phyloP scores from a whole-genome alignment of 2,888 invertebrate species.

The Mythimna lalbum region DNA sequence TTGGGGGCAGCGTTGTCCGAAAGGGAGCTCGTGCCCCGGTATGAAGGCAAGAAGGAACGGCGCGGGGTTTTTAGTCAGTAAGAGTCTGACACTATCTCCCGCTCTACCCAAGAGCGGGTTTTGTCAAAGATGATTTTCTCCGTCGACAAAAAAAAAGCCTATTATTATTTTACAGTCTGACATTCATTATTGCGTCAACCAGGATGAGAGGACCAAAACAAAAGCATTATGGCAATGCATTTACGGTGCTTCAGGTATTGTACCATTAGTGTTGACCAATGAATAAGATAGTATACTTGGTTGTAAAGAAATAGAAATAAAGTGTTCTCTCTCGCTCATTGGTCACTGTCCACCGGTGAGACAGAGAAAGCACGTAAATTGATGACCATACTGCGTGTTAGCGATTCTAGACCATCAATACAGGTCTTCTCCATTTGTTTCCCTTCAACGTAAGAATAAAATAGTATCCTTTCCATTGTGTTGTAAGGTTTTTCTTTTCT shows the following conservation, averaged over 20 bases:
- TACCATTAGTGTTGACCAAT: not conserved
- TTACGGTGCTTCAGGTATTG: not conserved
- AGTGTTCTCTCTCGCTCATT: not conserved
- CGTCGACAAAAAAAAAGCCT: too few species aligned
- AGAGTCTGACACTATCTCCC: too few species aligned
- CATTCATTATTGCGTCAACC: too few species aligned
- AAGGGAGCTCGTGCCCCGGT: too few species aligned
- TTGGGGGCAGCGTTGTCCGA: too few species aligned
- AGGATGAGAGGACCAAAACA: too few species aligned
- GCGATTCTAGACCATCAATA: constrained; percentile 13
- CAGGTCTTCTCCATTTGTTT: constrained; percentile 3
- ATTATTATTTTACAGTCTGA: too few species aligned
- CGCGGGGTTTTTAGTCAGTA: too few species aligned
- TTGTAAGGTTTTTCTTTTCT: not conserved
- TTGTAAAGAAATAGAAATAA: not conserved
- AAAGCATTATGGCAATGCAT: not conserved
- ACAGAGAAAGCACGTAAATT: constrained; percentile 17
- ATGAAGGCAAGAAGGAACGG: too few species aligned
- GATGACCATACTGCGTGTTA: constrained; percentile 11
- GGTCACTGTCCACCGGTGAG: not conserved
- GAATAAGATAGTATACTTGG: not conserved
- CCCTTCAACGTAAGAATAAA: not conserved
- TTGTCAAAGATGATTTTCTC: too few species aligned
- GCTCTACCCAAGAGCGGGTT: too few species aligned
- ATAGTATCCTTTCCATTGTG: not conserved